phyloP scores from a whole-genome alignment of 1,140 invertebrate genomes.

The Drosophila kohkoa region DNA sequence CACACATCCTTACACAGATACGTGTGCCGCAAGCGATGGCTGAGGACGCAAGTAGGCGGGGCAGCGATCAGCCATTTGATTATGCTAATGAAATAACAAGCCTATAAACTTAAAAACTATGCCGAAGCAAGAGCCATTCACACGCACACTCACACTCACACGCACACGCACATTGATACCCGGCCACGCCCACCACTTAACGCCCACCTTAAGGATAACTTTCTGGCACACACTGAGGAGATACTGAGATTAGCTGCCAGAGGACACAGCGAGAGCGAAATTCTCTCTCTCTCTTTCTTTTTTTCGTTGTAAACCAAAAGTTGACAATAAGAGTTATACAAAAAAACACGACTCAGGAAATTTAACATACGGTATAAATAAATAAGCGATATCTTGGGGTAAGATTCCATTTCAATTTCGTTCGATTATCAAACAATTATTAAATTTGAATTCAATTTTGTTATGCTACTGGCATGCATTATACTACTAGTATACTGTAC shows the following conservation, averaged over 20 bases:
- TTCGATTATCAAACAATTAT: too few species aligned
- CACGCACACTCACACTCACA: constrained; percentile 57
- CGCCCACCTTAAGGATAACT: neutral
- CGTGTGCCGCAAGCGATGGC: neutral
- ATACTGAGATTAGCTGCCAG: neutral
- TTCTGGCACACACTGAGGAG: neutral
- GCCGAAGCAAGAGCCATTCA: constrained; percentile 46
- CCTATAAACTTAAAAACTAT: constrained; percentile 79
- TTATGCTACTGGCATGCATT: too few species aligned
- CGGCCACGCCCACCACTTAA: neutral
- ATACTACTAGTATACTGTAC: too few species aligned
- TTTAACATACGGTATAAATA: too few species aligned
- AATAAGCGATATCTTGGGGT: too few species aligned
- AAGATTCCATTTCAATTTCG: too few species aligned
- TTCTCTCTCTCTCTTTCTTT: too few species aligned
- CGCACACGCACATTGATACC: constrained; percentile 26
- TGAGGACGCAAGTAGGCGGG: constrained; percentile 21
- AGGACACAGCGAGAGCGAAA: too few species aligned
- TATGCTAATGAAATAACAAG: constrained; percentile 83
- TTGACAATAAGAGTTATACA: too few species aligned
- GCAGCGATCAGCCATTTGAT: constrained; percentile 60
- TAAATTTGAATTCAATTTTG: too few species aligned
- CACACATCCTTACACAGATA: constrained; percentile 27
- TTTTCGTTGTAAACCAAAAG: too few species aligned
- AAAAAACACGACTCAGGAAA: too few species aligned